Conservation (phyloP, 2,113 vertebrate genomes). For the rat (Rattus norvegicus) region GRCr8 NC_086037.1:60575501-60576000, state of each 20-base stretch:
- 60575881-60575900: not conserved
- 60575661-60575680: not conserved
- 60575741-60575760: accelerated
- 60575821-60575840: not conserved
- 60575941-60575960: not conserved
- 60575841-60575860: not conserved
- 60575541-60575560: not conserved
- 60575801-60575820: not conserved
- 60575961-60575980: not conserved
- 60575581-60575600: not conserved
- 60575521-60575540: slow-evolving; percentile 47
- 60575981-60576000: not conserved
- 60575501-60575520: not conserved
- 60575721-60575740: not conserved
- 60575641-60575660: not conserved
- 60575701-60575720: not conserved
- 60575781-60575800: not conserved
- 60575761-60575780: not conserved
- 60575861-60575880: slow-evolving; percentile 42
- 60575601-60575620: not conserved
- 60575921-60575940: accelerated
- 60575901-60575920: not conserved
- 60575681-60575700: not conserved
- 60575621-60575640: not conserved
- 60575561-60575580: not conserved